Evolutionary conservation across 2,888 invertebrate genomes (phyloP), one percentile per base, ranked within the genome.

Genomic region (Xestoiulus laeticollis): DNA sequence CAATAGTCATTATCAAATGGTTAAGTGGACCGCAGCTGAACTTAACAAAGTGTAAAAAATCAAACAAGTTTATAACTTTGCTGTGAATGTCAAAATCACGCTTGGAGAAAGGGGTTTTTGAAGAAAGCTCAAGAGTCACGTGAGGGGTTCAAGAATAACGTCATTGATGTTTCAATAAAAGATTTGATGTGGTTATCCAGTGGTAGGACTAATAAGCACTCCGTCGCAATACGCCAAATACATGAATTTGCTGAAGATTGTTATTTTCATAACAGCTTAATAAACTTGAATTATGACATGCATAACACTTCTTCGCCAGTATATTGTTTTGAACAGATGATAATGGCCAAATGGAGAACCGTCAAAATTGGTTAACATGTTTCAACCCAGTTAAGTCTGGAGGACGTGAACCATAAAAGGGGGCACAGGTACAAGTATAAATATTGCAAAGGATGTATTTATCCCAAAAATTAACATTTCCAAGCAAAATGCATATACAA

Each of bases 11-110:
- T 53, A 53, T 53, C 53, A 4, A 53, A 53, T 19, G n/a, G 26
- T 68, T 68, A 68, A 26, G 68, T 68, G 26, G 68, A 68, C 68
- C 68, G 68, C 68, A 68, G 68, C 68, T 68, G 26, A 22, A 26
- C 68, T 68, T 68, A 68, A 6, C 26, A 26, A 68, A 68, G 26
- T 68, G 59, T 59, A 59, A 22, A 59, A 48, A 59, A 59, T 59
- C 59, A 59, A 59, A 59, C 59, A 59, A 59, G 59, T 19, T 59
- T 59, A n/a, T n/a, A 59, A 59, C 59, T 59, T 59, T 2, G 22
- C n/a, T 19, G n/a, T 22, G 59, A 59, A 59, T 59, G 59, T 59
- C 59, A 59, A 59, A 59, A 22, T 22, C 59, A 59, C 6, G 22
- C 6, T 38, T 38, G n/a, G 19, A 22, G 5, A 8, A n/a, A 59